Base-by-base conservation (phyloP, 2,888 invertebrate genomes). In the Junonia oenone region DNA sequence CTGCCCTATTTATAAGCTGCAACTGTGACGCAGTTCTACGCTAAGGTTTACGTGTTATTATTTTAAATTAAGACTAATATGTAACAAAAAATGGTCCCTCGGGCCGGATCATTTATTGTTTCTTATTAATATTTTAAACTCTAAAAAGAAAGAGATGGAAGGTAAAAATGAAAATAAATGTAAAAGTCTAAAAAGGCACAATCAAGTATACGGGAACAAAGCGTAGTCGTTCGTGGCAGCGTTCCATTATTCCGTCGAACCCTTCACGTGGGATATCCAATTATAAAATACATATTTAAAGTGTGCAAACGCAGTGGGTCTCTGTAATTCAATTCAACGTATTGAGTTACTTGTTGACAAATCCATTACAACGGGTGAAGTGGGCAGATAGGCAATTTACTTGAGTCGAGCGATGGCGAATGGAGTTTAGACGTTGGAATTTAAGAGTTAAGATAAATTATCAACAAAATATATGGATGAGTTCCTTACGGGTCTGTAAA, bases 261-360 rank as follows among this genome's bases (percentile, higher is more conserved):
- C 67, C 67, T 62, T 64, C 52, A 56, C 50, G 55, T 53, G 48
- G 56, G 58, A 62, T 62, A 63, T 62, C 63, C 76, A 81, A 80
- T 83, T 82, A 83, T 85, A 84, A 83, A 85, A 66, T 66, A 68
- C 67, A 68, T 81, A 83, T 83, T 82, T 78, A 80, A 81, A 78
- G 73, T 76, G 78, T 74, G 69, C 76, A 73, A 73, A 75, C 70
- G 69, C 72, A 70, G 69, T 74, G 69, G 78, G 77, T 73, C 68
- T 68, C 68, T 67, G 86, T 85, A 81, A 86, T 78, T 78, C 74
- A 75, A 86, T 81, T 82, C 83, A 68, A 59, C 66, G 72, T 79
- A 72, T 87, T 70, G 75, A 73, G 76, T 86, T 87, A 78, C 86
- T 73, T 86, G 88, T 87, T 88, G 86, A 88, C 87, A 77, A 73